A percentile compares a stretch with the other conserved stretches of the same genome.
Conservation (phyloP, 2,888 invertebrate species). For the Xylota sylvarum region DNA sequence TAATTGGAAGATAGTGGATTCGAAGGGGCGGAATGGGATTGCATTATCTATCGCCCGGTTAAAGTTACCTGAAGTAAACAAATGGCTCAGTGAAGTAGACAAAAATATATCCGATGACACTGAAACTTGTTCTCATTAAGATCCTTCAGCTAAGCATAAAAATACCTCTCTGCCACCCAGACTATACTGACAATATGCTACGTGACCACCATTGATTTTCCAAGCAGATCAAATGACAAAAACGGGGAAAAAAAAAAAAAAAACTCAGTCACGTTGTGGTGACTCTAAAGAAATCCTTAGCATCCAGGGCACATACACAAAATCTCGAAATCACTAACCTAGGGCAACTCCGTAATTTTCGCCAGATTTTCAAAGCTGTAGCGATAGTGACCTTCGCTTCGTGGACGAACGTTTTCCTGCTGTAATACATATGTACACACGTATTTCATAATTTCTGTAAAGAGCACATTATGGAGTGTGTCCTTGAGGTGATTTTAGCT, state of each 20-base stretch:
- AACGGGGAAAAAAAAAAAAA: too few relatives aligned
- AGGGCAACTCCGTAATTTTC: slow-evolving; percentile 17
- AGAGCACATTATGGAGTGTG: slow-evolving; percentile 11
- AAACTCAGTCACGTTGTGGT: slow-evolving; percentile 15
- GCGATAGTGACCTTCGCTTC: not conserved
- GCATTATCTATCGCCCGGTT: not conserved
- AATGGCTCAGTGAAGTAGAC: not conserved
- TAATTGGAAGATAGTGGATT: slow-evolving; percentile 39
- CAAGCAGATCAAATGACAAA: slow-evolving; percentile 1
- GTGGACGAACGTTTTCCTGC: not conserved
- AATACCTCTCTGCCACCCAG: not conserved
- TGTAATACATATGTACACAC: not conserved
- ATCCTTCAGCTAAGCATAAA: too few relatives aligned
- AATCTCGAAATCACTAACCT: slow-evolving; percentile 38
- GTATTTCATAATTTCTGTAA: slow-evolving; percentile 24
- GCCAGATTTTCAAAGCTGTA: slow-evolving; percentile 6
- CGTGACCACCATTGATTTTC: slow-evolving; percentile 8
- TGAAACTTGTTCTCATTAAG: not conserved
- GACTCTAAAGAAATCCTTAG: slow-evolving; percentile 6
- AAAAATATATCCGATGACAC: not conserved
- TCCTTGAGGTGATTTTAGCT: slow-evolving; percentile 37
- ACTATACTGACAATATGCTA: not conserved
- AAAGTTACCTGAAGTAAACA: not conserved
- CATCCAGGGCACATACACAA: slow-evolving; percentile 4
- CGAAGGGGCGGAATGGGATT: slow-evolving; percentile 9